Percentiles rank a stretch among this genome's conserved stretches.
phyloP scores from a whole-genome alignment of 2,888 invertebrate genomes.

The Lissonota sp. region DNA sequence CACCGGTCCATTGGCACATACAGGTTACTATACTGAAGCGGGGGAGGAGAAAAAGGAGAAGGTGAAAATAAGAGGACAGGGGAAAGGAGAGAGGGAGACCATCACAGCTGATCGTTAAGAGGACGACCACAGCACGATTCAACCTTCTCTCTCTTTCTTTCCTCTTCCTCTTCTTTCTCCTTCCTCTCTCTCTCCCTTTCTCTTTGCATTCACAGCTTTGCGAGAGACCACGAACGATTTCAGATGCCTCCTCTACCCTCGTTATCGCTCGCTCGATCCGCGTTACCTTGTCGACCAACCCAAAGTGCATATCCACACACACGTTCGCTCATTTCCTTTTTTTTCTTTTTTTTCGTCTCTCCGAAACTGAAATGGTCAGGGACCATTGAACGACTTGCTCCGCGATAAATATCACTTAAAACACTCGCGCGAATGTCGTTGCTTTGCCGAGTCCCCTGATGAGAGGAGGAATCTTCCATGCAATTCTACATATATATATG shows the following conservation, averaged over 20 bases:
- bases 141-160: constrained; percentile 32
- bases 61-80: not conserved
- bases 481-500: not conserved
- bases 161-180: not conserved
- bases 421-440: constrained; percentile 14
- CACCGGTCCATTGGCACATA: constrained; percentile 57
- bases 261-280: constrained; percentile 62
- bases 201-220: constrained; percentile 10
- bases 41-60: not conserved
- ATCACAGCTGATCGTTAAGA: constrained; percentile 63
- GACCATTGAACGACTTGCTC: constrained; percentile 57
- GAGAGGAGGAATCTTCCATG: constrained; percentile 27
- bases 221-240: constrained; percentile 22
- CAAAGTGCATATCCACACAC: constrained; percentile 42
- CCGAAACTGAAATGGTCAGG: constrained; percentile 48
- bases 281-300: constrained; percentile 56
- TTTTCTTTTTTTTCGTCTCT: too few species aligned
- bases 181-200: constrained; percentile 26
- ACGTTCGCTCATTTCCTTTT: not conserved
- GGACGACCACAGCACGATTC: constrained; percentile 46
- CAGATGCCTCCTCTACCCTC: constrained; percentile 3
- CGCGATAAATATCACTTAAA: constrained; percentile 61
- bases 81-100: constrained; percentile 9
- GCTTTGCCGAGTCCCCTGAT: constrained; percentile 26
- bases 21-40: constrained; percentile 52